phyloP scores from a whole-genome alignment of 2,888 invertebrate genomes.

The Apamea epomidion region DNA sequence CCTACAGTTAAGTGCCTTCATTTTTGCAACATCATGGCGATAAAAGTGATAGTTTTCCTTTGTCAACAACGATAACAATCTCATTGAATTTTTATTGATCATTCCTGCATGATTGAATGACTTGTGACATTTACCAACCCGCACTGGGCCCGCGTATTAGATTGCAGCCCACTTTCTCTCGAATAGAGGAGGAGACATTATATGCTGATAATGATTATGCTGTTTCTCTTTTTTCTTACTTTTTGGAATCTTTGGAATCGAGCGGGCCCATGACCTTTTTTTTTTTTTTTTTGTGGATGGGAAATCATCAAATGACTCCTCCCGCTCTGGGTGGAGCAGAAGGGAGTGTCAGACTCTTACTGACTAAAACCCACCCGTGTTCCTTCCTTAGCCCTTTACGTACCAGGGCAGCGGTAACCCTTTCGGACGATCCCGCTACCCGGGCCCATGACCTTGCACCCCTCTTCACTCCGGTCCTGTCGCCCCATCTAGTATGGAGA shows the following conservation, averaged over 20 bases:
- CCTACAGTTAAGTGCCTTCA: background rate
- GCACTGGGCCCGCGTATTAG: background rate
- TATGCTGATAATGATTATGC: background rate
- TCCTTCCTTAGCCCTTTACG: no score
- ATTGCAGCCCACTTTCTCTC: no score
- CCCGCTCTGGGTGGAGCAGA: no score
- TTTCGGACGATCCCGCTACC: no score
- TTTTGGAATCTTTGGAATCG: background rate
- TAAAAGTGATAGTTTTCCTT: background rate
- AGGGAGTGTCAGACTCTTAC: no score
- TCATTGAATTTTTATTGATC: no score
- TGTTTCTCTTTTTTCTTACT: background rate
- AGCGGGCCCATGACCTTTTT: background rate
- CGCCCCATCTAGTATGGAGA: conserved; percentile 3
- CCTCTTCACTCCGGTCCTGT: conserved; percentile 28
- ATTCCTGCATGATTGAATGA: background rate
- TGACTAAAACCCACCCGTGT: no score
- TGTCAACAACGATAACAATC: background rate
- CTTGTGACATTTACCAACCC: background rate
- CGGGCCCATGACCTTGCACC: background rate
- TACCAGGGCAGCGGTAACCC: no score
- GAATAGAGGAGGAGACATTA: background rate
- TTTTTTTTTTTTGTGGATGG: no score
- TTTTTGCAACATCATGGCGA: conserved; percentile 8
- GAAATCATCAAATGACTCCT: no score